Evolutionary conservation across 2,888 invertebrate genomes (phyloP).

Genomic region (Yponomeuta malinellus): DNA sequence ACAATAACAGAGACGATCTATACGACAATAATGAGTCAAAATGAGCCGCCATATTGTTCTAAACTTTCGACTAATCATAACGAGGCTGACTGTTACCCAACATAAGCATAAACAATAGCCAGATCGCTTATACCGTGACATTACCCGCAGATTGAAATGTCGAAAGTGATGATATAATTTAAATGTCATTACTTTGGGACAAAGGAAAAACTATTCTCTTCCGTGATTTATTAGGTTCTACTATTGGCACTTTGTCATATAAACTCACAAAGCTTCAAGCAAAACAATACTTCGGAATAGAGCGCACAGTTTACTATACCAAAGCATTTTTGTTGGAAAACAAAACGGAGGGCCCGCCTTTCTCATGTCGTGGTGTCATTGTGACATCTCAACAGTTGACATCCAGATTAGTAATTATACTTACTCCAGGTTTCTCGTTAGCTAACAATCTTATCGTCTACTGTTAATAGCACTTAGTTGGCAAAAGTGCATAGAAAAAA

Average conservation of each 20-base stretch:
- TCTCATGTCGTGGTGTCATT: background rate
- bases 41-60: background rate
- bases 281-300: background rate
- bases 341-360: background rate
- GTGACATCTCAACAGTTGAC: background rate
- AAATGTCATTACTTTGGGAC: background rate
- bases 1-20: background rate
- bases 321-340: background rate
- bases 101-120: background rate
- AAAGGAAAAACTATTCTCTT: background rate
- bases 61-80: background rate
- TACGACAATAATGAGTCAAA: background rate
- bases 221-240: background rate
- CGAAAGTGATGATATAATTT: conserved; percentile 5
- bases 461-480: no score
- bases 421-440: no score
- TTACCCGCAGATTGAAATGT: conserved; percentile 1
- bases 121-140: background rate
- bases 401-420: background rate
- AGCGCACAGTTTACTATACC: background rate
- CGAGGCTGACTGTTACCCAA: background rate
- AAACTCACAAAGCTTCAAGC: background rate
- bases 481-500: no score
- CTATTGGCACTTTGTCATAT: background rate
- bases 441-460: no score